Evolutionary conservation across 1,140 invertebrate species (phyloP), one percentile per base, ranked within the genome.

Genomic region (Bilobella aurantiaca): DNA sequence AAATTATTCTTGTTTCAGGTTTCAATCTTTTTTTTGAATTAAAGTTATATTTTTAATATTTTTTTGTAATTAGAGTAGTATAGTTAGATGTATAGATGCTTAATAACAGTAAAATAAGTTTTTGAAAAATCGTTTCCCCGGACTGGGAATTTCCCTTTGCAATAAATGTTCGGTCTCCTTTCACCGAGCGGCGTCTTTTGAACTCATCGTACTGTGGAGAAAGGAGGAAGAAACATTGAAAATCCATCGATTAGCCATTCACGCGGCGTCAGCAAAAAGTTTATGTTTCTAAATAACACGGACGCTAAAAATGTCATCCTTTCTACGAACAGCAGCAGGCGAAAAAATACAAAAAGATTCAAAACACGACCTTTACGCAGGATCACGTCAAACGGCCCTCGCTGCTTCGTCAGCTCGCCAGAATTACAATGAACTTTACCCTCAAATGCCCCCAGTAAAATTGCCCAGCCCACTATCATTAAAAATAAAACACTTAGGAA

Each of bases 201-300:
- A 12, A 8, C 37, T 42, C n/a, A 42, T n/a, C n/a, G 8, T 42
- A 42, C 37, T 42, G 8, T 42, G 8, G 37, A n/a, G 37, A n/a
- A 42, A 42, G 37, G 37, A 53, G 21, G 49, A 3, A 53, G 49
- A 23, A 53, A 16, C 49, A 53, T 53, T 53, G 5, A 16, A 53
- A 53, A 53, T 53, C 23, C 49, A 53, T 53, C 49, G 49, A 53
- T 53, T 53, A 53, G 49, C 49, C 14, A 53, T 53, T 53, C 49
- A 53, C 49, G 14, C 23, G 49, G 49, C 49, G 49, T 53, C 49
- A 53, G 49, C 12, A 23, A 53, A n/a, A 53, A 53, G 49, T 53
- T 53, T 23, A 42, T 53, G 49, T 53, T 53, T 16, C 14, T 53
- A 53, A 53, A 53, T 53, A 53, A 53, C 49, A 53, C 5, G 49